Conservation (phyloP, 1,140 invertebrate species). For the Rhagoletis pomonella region DNA sequence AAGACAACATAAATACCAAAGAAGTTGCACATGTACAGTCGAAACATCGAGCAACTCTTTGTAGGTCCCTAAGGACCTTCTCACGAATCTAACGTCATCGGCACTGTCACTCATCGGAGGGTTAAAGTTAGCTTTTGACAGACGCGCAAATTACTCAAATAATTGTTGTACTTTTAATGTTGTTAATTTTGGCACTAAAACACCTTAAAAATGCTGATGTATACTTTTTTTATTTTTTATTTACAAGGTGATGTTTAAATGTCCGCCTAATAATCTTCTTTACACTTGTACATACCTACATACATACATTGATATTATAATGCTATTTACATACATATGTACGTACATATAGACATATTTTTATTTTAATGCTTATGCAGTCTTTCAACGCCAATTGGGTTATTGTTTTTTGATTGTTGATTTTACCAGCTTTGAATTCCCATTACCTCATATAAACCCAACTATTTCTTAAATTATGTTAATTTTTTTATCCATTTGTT, state of each 20-base stretch:
- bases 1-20: no score
- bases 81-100: no score
- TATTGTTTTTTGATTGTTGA: neutral
- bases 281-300: no score
- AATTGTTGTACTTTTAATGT: slow-evolving; percentile 5
- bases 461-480: neutral
- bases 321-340: no score
- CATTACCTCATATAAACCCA: neutral
- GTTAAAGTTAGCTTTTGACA: neutral
- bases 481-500: slow-evolving; percentile 1
- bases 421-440: neutral
- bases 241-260: no score
- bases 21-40: no score
- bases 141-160: slow-evolving; percentile 25
- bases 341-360: neutral
- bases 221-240: no score
- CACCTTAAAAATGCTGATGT: neutral
- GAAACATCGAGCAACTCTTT: no score
- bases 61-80: no score
- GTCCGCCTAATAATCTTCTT: no score
- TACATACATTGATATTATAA: no score
- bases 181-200: slow-evolving; percentile 30
- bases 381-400: slow-evolving; percentile 1
- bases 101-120: no score
- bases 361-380: neutral